Conservation (phyloP, 1,140 invertebrate species). For the Pentalonia nigronervosa region DNA sequence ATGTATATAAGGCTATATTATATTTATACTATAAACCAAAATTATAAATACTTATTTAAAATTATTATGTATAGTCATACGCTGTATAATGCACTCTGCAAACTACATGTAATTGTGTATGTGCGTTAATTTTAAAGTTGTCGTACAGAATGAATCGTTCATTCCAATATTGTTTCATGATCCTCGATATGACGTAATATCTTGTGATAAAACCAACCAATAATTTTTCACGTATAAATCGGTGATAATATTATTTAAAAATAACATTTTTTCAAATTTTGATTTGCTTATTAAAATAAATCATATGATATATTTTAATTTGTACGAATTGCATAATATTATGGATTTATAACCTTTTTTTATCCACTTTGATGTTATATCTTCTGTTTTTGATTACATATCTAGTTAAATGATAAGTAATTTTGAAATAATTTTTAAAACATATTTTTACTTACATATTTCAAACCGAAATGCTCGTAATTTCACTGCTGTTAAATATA, state of each 20-base stretch:
- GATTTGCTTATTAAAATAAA: slow-evolving; percentile 6
- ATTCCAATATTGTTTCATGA: neutral
- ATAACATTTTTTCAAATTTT: neutral
- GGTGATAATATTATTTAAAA: neutral
- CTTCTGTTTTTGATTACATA: neutral
- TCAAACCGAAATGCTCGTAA: neutral
- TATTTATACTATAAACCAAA: neutral
- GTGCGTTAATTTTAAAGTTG: neutral
- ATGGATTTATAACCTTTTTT: neutral
- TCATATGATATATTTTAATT: neutral
- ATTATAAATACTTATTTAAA: neutral
- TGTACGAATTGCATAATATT: neutral
- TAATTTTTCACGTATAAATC: neutral
- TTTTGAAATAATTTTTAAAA: neutral
- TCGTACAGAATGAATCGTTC: neutral
- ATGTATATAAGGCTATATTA: neutral
- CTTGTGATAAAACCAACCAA: neutral
- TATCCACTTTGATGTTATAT: neutral
- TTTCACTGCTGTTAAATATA: neutral
- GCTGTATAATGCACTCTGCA: neutral
- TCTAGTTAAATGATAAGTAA: neutral
- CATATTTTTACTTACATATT: neutral
- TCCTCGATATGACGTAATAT: neutral
- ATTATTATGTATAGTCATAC: neutral
- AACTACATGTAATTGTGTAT: neutral